Percentiles rank a stretch among this genome's conserved stretches.
These are phyloP conservation scores for Phoenicopterus ruber DNA, from an alignment of 2,113 vertebrate species.

Conservation along the genomic window DNA sequence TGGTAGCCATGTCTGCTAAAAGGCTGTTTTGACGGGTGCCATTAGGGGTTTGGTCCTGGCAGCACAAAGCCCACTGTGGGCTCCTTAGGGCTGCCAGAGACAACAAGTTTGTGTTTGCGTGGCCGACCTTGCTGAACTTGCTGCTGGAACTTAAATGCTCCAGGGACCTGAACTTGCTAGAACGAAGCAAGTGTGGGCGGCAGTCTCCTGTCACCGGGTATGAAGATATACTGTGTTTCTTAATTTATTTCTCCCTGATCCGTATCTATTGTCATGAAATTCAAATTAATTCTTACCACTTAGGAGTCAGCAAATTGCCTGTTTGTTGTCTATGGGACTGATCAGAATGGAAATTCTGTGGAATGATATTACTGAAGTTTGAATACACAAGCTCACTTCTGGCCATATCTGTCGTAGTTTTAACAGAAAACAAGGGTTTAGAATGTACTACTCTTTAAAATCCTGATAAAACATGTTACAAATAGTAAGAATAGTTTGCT, in stretches of 20 bases:
- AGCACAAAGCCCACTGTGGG: neutral
- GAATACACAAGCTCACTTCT: neutral
- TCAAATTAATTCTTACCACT: constrained; percentile 6
- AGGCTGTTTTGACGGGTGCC: neutral
- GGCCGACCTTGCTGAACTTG: neutral
- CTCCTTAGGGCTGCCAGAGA: neutral
- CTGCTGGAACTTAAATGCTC: neutral
- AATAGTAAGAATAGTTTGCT: neutral
- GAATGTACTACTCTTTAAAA: neutral
- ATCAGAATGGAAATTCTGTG: neutral
- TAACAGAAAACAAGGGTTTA: neutral
- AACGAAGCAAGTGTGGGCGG: neutral
- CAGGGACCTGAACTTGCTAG: neutral
- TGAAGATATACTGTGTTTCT: neutral
- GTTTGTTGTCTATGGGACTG: neutral
- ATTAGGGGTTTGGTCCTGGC: neutral
- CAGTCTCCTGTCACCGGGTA: neutral
- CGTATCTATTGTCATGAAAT: neutral
- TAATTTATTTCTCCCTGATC: constrained; percentile 35
- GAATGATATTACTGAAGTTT: neutral
- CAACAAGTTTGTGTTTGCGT: neutral
- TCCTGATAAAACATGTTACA: neutral
- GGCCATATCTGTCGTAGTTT: neutral
- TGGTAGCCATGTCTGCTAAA: neutral
- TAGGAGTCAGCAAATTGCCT: neutral